Conservation (phyloP, 1,140 invertebrate species). For the Pteromalus puparum region DNA sequence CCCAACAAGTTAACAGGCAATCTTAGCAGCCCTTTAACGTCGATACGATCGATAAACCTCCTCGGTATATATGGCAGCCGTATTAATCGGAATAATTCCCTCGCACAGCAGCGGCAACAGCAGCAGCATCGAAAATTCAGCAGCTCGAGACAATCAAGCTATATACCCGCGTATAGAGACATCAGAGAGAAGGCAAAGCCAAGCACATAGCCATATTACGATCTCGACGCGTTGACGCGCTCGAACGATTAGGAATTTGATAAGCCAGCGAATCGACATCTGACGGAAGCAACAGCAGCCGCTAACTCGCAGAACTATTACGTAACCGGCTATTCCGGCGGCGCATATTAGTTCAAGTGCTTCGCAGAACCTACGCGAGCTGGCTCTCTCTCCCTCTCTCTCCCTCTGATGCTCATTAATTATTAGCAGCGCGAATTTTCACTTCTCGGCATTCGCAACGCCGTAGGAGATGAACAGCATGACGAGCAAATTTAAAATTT, state of each 20-base stretch:
- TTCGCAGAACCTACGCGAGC: neutral
- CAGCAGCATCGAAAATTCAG: neutral
- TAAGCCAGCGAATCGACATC: slow-evolving; percentile 1
- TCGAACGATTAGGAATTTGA: slow-evolving; percentile 20
- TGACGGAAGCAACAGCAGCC: neutral
- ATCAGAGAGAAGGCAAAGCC: neutral
- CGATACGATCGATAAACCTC: too few relatives aligned
- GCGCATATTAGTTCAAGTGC: slow-evolving; percentile 2
- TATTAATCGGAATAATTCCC: neutral
- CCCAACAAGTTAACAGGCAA: too few relatives aligned
- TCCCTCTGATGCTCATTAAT: neutral
- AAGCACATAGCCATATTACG: neutral
- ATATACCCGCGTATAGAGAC: neutral
- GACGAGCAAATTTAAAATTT: too few relatives aligned
- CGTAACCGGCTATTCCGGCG: neutral
- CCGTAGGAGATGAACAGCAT: too few relatives aligned
- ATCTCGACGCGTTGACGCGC: neutral
- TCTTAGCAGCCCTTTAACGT: too few relatives aligned
- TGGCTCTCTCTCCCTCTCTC: neutral
- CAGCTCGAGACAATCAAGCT: neutral
- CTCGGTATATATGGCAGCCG: too few relatives aligned
- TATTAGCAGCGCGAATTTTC: neutral
- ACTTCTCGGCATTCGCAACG: too few relatives aligned
- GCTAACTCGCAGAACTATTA: neutral
- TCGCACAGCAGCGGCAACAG: neutral